These are phyloP conservation scores for Bryconaethiops microstoma DNA, from an alignment of 2,797 vertebrate genomes.

Conservation along the genomic window DNA sequence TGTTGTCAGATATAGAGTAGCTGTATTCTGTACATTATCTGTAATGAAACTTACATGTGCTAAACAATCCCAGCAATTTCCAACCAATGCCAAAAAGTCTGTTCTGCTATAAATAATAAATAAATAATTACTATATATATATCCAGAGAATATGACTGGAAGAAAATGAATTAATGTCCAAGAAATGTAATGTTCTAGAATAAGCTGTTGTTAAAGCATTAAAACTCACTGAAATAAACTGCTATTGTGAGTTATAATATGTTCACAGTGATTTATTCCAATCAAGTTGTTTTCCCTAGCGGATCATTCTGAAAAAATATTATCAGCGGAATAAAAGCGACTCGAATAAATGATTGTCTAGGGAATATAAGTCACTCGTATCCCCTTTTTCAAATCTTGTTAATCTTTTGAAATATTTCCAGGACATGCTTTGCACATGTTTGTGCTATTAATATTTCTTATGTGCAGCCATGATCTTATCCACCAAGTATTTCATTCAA, in stretches of 20 bases:
- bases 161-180: not conserved
- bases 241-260: not conserved
- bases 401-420: constrained; percentile 14
- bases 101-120: no score
- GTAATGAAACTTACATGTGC: not conserved
- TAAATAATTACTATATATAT: not conserved
- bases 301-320: no score
- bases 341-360: not conserved
- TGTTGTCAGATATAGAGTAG: not conserved
- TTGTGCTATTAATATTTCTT: constrained; percentile 29
- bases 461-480: constrained; percentile 3
- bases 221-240: not conserved
- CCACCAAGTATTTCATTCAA: constrained; percentile 26
- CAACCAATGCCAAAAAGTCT: not conserved
- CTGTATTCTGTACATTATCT: not conserved
- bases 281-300: not conserved
- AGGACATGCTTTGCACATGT: constrained; percentile 18
- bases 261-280: not conserved
- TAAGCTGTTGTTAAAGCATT: not conserved
- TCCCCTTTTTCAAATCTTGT: not conserved
- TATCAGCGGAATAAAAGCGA: not conserved
- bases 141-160: not conserved
- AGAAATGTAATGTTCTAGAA: not conserved
- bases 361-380: not conserved
- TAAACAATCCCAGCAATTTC: not conserved